These are phyloP conservation scores for Bombus polaris DNA, from an alignment of 1,140 invertebrate genomes.

Conservation along the genomic window DNA sequence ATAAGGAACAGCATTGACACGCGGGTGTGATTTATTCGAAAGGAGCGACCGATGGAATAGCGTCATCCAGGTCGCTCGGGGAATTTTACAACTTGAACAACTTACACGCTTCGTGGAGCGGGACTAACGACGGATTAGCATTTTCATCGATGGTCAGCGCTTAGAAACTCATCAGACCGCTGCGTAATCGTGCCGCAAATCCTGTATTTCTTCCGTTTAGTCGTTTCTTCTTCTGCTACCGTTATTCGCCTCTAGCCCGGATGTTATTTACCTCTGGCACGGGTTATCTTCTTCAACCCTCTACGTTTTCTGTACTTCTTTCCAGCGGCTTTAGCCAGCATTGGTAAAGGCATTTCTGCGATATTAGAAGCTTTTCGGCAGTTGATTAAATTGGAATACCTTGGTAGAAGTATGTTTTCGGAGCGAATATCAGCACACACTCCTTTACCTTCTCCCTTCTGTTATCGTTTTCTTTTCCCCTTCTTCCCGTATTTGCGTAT, in stretches of 20 bases:
- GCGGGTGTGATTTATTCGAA: conserved; percentile 11
- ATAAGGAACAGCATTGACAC: neutral
- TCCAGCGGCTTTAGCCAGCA: neutral
- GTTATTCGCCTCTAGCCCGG: neutral
- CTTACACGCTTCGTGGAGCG: conserved; percentile 49
- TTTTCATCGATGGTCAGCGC: conserved; percentile 43
- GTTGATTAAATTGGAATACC: conserved; percentile 48
- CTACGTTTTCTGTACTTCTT: neutral
- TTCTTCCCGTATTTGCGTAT: neutral
- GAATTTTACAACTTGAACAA: conserved; percentile 29
- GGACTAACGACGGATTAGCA: conserved; percentile 52
- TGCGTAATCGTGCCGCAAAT: neutral
- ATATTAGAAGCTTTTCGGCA: conserved; percentile 45
- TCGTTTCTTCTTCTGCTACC: neutral
- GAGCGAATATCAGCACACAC: neutral
- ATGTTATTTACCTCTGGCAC: neutral
- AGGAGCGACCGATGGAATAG: conserved; percentile 17
- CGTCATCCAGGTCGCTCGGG: conserved; percentile 35
- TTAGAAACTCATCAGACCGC: conserved; percentile 31
- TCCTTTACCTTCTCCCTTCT: neutral
- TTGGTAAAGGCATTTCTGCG: neutral
- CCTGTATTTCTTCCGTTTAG: neutral
- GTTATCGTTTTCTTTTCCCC: neutral
- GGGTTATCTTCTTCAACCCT: neutral
- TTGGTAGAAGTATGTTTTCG: conserved; percentile 11